phyloP scores from a whole-genome alignment of 37 sponge, comb jelly and placozoan species.

The Beroe ovata region DNA sequence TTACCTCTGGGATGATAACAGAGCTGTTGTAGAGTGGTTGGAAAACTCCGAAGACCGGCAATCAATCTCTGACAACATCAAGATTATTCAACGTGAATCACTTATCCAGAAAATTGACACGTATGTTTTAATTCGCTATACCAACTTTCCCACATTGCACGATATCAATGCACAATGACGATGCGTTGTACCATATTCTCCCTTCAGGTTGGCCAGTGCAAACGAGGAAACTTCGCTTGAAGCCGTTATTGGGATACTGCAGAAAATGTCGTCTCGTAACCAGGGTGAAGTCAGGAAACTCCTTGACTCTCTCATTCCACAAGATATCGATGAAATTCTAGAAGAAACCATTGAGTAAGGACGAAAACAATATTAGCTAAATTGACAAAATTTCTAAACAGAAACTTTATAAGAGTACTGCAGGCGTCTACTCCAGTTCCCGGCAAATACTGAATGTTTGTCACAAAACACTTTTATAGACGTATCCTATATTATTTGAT shows the following conservation, averaged over 20 bases:
- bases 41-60: conserved; percentile 51
- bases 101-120: conserved; percentile 70
- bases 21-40: conserved; percentile 81
- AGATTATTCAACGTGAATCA: conserved; percentile 73
- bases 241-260: conserved; percentile 35
- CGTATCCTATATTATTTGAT: too few species aligned
- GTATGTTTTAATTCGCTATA: conserved; percentile 44
- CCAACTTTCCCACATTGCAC: too few species aligned
- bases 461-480: too few species aligned
- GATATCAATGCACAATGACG: too few species aligned
- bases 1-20: conserved; percentile 90
- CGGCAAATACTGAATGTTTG: too few species aligned
- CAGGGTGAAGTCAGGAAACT: conserved; percentile 60
- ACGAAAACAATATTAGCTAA: too few species aligned
- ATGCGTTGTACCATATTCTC: too few species aligned
- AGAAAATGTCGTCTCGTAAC: conserved; percentile 31
- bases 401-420: too few species aligned
- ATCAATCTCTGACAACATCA: conserved; percentile 73
- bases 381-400: too few species aligned
- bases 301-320: conserved; percentile 6
- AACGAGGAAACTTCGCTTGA: conserved; percentile 40
- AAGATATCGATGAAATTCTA: not conserved
- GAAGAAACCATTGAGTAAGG: not conserved
- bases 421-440: too few species aligned
- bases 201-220: conserved; percentile 19